phyloP scores from a whole-genome alignment of 2,888 invertebrate genomes.

The Epinotia bilunana region DNA sequence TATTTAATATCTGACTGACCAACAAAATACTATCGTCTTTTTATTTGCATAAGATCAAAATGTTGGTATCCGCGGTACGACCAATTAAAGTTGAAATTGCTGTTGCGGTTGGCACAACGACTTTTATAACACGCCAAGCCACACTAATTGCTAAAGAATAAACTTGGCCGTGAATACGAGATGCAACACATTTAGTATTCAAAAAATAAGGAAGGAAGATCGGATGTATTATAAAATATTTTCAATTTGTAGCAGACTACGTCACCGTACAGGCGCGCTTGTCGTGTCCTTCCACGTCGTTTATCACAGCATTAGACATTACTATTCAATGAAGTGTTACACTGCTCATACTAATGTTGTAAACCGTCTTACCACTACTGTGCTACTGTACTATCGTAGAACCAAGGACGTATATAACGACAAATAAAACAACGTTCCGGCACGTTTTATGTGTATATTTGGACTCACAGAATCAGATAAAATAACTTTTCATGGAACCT shows the following conservation, averaged over 20 bases:
- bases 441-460: neutral
- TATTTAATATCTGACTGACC: no score
- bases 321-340: constrained; percentile 33
- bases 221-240: neutral
- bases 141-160: constrained; percentile 17
- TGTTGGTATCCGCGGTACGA: constrained; percentile 19
- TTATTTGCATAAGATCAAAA: constrained; percentile 14
- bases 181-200: neutral
- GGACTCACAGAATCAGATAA: constrained; percentile 33
- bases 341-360: constrained; percentile 31
- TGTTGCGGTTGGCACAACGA: constrained; percentile 28
- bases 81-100: constrained; percentile 20
- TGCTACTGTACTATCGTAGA: constrained; percentile 7
- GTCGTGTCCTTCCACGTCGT: constrained; percentile 56
- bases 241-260: constrained; percentile 55
- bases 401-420: constrained; percentile 19
- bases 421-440: constrained; percentile 29
- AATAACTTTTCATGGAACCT: constrained; percentile 71
- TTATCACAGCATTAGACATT: constrained; percentile 24
- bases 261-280: constrained; percentile 72
- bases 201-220: neutral
- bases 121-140: constrained; percentile 24
- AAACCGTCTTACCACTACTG: neutral
- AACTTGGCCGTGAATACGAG: constrained; percentile 12
- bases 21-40: neutral